These are phyloP conservation scores for Elanoides forficatus DNA, from an alignment of 2,113 vertebrate species.

Conservation along the genomic window DNA sequence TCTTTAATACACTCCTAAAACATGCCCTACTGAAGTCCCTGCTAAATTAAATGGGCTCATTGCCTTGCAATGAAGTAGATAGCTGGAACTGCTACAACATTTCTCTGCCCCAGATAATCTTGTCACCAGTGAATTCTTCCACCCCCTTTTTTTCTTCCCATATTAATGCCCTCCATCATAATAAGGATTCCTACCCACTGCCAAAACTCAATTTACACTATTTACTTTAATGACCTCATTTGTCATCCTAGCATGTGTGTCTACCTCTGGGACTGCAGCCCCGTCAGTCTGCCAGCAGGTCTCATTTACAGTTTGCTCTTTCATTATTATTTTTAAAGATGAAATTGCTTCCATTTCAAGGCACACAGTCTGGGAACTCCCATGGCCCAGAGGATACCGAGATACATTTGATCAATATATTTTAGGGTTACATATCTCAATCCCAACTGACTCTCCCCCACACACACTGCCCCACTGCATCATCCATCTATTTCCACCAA, in stretches of 20 bases:
- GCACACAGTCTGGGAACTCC: conserved; percentile 4
- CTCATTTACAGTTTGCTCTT: conserved; percentile 57
- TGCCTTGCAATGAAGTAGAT: background rate
- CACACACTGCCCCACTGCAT: background rate
- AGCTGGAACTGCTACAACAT: background rate
- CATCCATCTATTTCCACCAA: background rate
- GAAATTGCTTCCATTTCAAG: conserved; percentile 35
- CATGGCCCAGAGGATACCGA: background rate
- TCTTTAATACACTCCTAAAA: background rate
- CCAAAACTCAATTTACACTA: conserved; percentile 48
- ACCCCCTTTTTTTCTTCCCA: background rate
- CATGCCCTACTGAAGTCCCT: background rate
- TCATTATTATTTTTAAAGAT: conserved; percentile 42
- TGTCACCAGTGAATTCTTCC: background rate
- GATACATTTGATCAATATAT: background rate
- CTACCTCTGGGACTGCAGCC: conserved; percentile 16
- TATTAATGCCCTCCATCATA: conserved; percentile 31
- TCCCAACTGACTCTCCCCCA: background rate
- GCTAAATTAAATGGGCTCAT: background rate
- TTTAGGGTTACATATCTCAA: background rate
- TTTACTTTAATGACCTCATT: conserved; percentile 58
- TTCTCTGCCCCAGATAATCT: background rate
- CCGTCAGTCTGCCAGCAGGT: conserved; percentile 15
- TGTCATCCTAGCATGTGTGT: conserved; percentile 29
- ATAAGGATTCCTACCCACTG: conserved; percentile 21